A percentile compares a stretch with the other conserved stretches of the same genome.
These are phyloP conservation scores for Drosophila siamana DNA, from an alignment of 2,888 invertebrate species.

Conservation along the genomic window DNA sequence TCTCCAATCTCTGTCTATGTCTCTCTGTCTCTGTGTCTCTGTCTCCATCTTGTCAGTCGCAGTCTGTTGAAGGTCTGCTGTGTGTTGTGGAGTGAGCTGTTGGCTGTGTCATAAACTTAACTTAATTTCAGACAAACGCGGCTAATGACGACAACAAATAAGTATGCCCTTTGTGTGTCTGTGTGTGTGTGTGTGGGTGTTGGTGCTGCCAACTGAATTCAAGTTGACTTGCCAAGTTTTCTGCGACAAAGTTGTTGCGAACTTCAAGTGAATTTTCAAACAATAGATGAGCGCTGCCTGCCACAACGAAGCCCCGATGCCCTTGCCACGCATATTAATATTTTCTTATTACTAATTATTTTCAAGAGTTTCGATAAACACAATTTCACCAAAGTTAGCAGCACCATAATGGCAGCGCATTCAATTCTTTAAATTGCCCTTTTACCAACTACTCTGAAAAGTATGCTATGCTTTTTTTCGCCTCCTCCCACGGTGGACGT, in stretches of 20 bases:
- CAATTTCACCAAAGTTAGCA: neutral
- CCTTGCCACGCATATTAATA: constrained; percentile 3
- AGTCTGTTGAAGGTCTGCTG: constrained; percentile 32
- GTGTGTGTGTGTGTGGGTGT: constrained; percentile 7
- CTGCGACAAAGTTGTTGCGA: constrained; percentile 32
- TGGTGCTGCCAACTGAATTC: constrained; percentile 33
- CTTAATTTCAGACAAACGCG: constrained; percentile 77
- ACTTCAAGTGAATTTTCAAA: constrained; percentile 42
- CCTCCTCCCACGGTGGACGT: neutral
- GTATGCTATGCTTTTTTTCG: constrained; percentile 1
- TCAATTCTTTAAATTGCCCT: neutral
- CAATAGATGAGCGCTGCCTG: neutral
- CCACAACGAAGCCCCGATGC: constrained; percentile 10
- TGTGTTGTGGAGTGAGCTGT: constrained; percentile 18
- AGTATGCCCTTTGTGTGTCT: constrained; percentile 41
- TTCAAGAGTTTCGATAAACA: neutral
- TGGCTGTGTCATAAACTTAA: constrained; percentile 72
- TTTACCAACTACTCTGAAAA: neutral
- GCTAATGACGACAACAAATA: constrained; percentile 78
- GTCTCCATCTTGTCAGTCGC: constrained; percentile 1
- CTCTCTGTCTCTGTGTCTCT: constrained; percentile 2
- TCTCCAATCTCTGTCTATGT: constrained; percentile 5
- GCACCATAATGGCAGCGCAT: too few relatives aligned
- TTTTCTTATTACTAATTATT: constrained; percentile 1
- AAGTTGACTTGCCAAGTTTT: constrained; percentile 53